Evolutionary conservation across 2,888 invertebrate species (phyloP), one percentile per base, ranked within the genome.

Genomic region (Acrocyrtus sp.): DNA sequence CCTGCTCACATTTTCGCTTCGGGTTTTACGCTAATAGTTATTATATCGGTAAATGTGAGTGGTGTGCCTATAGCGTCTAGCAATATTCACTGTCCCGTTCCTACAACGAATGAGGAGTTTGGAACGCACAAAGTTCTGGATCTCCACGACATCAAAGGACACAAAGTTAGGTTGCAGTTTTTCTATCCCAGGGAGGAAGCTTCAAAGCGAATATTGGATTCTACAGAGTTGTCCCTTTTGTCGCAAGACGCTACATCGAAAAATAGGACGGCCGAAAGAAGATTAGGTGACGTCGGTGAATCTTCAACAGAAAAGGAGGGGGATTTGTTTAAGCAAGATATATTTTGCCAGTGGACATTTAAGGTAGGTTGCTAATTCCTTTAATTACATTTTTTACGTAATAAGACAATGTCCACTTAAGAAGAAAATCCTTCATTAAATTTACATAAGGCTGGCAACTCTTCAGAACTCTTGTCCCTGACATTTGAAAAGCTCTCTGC

Each of bases 361-460:
- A 56, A 58, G 62, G 80, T 80, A 76, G 48, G 53, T 26, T n/a
- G n/a, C n/a, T n/a, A 17, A 4, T n/a, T 15, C n/a, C 27, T 24
- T 15, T 17, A 27, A 24, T 54, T 26, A 24, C 5, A 6, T 53
- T 53, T 21, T 22, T 53, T 24, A 17, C 48, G 10, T 12, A 17
- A 39, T 10, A 39, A 6, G 6, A 39, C 6, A 39, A 39, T 12
- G 6, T 10, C 6, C 39, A 39, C 6, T 10, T 39, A 39, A 6
- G 12, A 39, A 19, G 24, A 19, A 19, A 50, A 50, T 4, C n/a
- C 24, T 50, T 50, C 15, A 17, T 17, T 22, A n/a, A n/a, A n/a
- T n/a, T n/a, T n/a, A n/a, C n/a, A n/a, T n/a, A n/a, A 80, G 78
- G 77, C 78, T 21, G 76, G 72, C 29, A 80, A 80, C 62, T 76